Evolutionary conservation across 2,113 vertebrate genomes (phyloP), one percentile per base, ranked within the genome.

Genomic region (Dromas ardeola): DNA sequence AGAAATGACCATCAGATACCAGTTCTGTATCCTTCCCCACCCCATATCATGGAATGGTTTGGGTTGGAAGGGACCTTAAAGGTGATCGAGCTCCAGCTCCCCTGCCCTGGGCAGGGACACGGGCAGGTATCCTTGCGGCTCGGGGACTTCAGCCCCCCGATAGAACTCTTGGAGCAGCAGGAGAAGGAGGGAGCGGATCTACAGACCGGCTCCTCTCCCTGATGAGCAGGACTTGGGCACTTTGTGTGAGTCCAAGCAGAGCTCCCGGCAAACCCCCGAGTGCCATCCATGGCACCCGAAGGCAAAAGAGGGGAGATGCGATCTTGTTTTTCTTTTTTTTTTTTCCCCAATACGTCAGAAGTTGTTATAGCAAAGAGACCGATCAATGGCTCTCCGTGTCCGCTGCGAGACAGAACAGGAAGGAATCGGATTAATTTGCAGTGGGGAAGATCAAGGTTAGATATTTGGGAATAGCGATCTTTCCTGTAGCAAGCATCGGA

Each of bases 391-490:
- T 74, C 91, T 87, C 50, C 0, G 1, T 86, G 90, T 95, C 87
- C 74, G 26, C 45, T 8, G 63, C 8, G 34, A 96, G 96, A 73
- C 81, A 83, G 58, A 88, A 85, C 85, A 93, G 95, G 95, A 92
- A 92, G 74, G 85, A 94, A 93, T 92, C 11, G 4, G 95, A 93
- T 96, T 97, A 96, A 95, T 96, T 95, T 96, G 92, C 94, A 88
- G 90, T 7, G 26, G 85, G 85, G 81, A 94, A 96, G 95, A 96
- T 96, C 87, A 96, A 96, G 96, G 90, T 94, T 94, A 94, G 95
- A 95, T 96, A 95, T 61, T 76, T 56, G 70, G 87, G 91, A 79
- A 9, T 9, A 65, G 40, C 81, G 29, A 29, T 56, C 67, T 80
- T n/a, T 52, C 73, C 32, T 42, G 30, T 34, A 30, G 47, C 34